A percentile compares a stretch with the other conserved stretches of the same genome.
Evolutionary conservation across 2,113 vertebrate genomes (phyloP).

Genomic region (Bubalus kerabau): DNA sequence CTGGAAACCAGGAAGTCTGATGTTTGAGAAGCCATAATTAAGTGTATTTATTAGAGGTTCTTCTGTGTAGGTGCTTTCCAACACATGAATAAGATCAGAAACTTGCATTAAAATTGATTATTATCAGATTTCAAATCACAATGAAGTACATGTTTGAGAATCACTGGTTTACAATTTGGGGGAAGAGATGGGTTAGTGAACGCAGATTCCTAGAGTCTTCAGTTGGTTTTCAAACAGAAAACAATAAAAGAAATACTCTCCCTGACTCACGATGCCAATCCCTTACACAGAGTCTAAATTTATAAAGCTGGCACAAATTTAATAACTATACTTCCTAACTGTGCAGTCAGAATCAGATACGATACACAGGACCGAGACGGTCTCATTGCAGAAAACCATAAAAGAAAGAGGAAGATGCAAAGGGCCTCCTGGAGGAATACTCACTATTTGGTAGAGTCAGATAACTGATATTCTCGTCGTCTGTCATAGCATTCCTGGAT

Average conservation of each 20-base stretch:
- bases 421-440: slow-evolving; percentile 62
- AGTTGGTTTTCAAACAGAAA: slow-evolving; percentile 22
- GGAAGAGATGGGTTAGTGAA: not conserved
- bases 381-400: not conserved
- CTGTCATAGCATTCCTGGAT: slow-evolving; percentile 95
- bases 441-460: slow-evolving; percentile 98
- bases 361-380: not conserved
- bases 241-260: not conserved
- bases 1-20: slow-evolving; percentile 23
- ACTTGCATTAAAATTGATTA: not conserved
- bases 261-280: not conserved
- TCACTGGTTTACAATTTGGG: not conserved
- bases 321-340: not conserved
- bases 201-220: not conserved
- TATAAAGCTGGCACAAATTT: not conserved
- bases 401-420: not conserved
- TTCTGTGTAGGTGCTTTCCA: slow-evolving; percentile 7
- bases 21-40: slow-evolving; percentile 30
- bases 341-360: not conserved
- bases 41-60: not conserved
- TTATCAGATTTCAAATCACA: slow-evolving; percentile 27
- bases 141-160: not conserved
- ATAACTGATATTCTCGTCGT: slow-evolving; percentile 95
- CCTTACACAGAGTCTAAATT: not conserved
- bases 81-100: not conserved